These are phyloP conservation scores for Vesta saturnalis DNA, from an alignment of 2,888 invertebrate genomes.

Conservation along the genomic window DNA sequence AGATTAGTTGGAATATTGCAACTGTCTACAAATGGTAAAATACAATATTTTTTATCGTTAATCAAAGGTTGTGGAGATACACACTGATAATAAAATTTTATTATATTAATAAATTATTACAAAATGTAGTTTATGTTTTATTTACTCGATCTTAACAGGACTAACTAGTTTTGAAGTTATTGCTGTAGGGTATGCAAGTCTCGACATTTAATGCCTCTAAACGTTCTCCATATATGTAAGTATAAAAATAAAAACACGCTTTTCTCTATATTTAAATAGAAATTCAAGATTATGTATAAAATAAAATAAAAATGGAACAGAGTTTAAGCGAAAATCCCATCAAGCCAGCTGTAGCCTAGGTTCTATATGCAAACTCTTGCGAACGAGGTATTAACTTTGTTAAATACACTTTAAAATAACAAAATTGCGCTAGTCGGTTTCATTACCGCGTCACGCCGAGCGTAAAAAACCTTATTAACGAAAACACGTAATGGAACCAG, in stretches of 20 bases:
- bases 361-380: constrained; percentile 26
- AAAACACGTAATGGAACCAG: constrained; percentile 37
- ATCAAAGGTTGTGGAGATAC: too few relatives aligned
- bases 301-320: constrained; percentile 4
- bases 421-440: constrained; percentile 38
- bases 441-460: constrained; percentile 40
- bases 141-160: constrained; percentile 2
- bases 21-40: too few relatives aligned
- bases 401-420: constrained; percentile 40
- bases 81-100: neutral
- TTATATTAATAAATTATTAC: neutral
- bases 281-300: neutral
- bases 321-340: constrained; percentile 11
- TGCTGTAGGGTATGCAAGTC: neutral
- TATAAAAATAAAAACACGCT: neutral
- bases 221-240: neutral
- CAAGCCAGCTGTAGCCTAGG: constrained; percentile 10
- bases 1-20: too few relatives aligned
- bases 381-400: constrained; percentile 36
- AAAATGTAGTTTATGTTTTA: too few relatives aligned
- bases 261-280: constrained; percentile 10
- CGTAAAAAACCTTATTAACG: constrained; percentile 42
- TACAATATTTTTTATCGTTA: too few relatives aligned
- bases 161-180: neutral
- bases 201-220: neutral